phyloP scores from a whole-genome alignment of 2,888 invertebrate genomes.

The Brenthis daphne region DNA sequence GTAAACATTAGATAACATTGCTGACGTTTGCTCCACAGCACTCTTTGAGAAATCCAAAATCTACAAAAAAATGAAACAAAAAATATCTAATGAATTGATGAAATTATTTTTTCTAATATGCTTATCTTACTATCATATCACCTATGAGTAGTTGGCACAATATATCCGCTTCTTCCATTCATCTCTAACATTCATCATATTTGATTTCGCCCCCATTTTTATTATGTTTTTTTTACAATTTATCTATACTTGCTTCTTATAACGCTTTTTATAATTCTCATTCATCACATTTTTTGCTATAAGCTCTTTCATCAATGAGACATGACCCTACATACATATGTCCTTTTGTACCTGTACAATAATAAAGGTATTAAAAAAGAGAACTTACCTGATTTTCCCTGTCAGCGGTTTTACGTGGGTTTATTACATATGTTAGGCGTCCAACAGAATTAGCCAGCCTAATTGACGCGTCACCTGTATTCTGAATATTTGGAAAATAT shows the following conservation, averaged over 20 bases:
- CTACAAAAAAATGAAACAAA: conserved; percentile 24
- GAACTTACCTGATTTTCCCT: conserved; percentile 41
- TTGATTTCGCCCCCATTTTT: no score
- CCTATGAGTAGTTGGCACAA: no score
- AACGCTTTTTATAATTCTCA: no score
- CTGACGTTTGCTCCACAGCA: conserved; percentile 48
- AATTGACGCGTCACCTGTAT: conserved; percentile 20
- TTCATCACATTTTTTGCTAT: no score
- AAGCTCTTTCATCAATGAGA: no score
- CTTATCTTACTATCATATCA: no score
- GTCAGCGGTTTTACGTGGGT: conserved; percentile 32
- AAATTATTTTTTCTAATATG: no score
- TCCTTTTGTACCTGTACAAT: background rate
- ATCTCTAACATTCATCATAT: no score
- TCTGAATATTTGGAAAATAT: conserved; percentile 21
- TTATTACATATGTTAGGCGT: conserved; percentile 37
- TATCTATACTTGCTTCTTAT: background rate
- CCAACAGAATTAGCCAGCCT: conserved; percentile 32
- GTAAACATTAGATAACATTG: conserved; percentile 48
- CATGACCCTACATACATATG: no score
- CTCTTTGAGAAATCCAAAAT: conserved; percentile 46
- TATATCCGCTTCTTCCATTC: no score
- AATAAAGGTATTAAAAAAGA: background rate
- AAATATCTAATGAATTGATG: no score
- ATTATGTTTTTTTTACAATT: no score